phyloP scores from a whole-genome alignment of 2,888 invertebrate species.

The Volucella zonaria region DNA sequence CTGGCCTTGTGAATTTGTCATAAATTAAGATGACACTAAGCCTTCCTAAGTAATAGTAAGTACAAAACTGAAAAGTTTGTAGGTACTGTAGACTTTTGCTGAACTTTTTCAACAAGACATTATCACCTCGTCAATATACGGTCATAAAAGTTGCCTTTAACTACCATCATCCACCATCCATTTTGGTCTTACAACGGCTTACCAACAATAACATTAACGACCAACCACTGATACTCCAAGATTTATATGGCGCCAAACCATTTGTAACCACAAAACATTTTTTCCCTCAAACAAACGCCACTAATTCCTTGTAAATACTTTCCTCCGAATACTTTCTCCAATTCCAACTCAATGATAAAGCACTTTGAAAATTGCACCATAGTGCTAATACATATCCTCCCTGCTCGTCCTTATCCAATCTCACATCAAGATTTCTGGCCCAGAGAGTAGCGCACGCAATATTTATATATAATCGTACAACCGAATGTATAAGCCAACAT shows the following conservation, averaged over 20 bases:
- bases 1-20: too few relatives aligned
- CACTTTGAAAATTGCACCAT: constrained; percentile 35
- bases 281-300: constrained; percentile 15
- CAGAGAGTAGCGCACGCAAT: constrained; percentile 25
- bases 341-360: constrained; percentile 48
- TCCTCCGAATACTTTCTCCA: constrained; percentile 24
- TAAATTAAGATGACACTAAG: too few relatives aligned
- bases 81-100: too few relatives aligned
- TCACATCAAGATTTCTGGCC: constrained; percentile 10
- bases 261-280: constrained; percentile 15
- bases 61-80: too few relatives aligned
- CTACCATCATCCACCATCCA: too few relatives aligned
- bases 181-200: too few relatives aligned
- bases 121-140: too few relatives aligned
- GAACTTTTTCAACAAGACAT: too few relatives aligned
- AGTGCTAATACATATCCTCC: constrained; percentile 33
- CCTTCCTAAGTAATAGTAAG: too few relatives aligned
- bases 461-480: too few relatives aligned
- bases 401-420: not conserved
- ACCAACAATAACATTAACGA: too few relatives aligned
- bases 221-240: not conserved
- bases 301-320: constrained; percentile 13
- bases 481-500: constrained; percentile 42
- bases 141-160: too few relatives aligned
- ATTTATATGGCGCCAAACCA: constrained; percentile 3